Evolutionary conservation across 2,888 invertebrate genomes (phyloP), one percentile per base, ranked within the genome.

Genomic region (Noctua fimbriata): DNA sequence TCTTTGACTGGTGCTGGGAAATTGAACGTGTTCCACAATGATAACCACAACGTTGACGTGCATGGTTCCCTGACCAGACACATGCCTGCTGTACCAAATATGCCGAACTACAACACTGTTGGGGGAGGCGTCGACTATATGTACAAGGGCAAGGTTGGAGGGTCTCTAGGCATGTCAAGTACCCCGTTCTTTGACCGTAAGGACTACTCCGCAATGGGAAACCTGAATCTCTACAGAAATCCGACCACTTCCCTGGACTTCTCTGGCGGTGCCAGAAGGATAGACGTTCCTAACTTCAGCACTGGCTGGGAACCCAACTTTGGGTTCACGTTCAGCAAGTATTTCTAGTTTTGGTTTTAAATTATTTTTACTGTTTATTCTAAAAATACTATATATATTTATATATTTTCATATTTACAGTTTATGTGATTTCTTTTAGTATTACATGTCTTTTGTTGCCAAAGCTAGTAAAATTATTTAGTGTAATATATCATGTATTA

Each of bases 121-220:
- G 87, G 89, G 0, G 89, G 81, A 24, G 89, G 88, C 1, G 63
- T 88, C 4, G 87, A 88, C 60, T 88, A 89, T 28, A 83, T 78
- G 44, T 88, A 32, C 32, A 85, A 87, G 70, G 16, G 78, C 6
- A 87, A 69, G 36, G 36, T 83, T 1, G 84, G 85, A 52, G 84
- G 76, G 10, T 89, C 86, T 41, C 16, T 87, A 16, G 81, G 84
- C 32, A 85, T 87, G 74, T 67, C 89, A 0, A 76, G 66, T 12
- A 90, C 91, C 0, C 89, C 90, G 1, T 87, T 87, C 74, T 21
- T 90, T 7, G 55, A 89, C 10, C 89, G 87, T 18, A 89, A 85
- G 12, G 90, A 91, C 78, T 90, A 90, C 76, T 90, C 89, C 1
- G 79, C 76, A 18, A 79, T 87, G 76, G 77, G 77, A 3, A 76